Conservation (phyloP, 2,113 vertebrate genomes). For the Hippocampus comes region DNA sequence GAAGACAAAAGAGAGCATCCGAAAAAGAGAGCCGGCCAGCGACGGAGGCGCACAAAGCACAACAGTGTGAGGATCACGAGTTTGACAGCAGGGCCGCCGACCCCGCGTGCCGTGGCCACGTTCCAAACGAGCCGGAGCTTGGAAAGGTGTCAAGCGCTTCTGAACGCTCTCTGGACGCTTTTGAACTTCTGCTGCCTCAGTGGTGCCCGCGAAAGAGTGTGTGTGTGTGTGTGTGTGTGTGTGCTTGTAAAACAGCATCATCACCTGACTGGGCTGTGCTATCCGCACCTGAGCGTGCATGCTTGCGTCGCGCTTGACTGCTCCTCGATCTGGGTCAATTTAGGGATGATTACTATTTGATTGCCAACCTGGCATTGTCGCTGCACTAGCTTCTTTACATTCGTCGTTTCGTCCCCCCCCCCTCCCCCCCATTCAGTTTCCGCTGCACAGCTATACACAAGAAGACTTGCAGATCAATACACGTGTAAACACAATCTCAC, state of each 20-base stretch:
- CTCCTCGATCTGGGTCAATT: constrained; percentile 46
- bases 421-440: constrained; percentile 9
- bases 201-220: constrained; percentile 24
- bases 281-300: not conserved
- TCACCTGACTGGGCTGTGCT: constrained; percentile 21
- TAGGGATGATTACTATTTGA: not conserved
- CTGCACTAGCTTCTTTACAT: not conserved
- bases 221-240: not conserved
- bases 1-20: constrained; percentile 10
- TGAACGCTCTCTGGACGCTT: constrained; percentile 44
- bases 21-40: constrained; percentile 2
- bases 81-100: constrained; percentile 58
- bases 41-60: constrained; percentile 24
- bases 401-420: constrained; percentile 15
- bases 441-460: constrained; percentile 14
- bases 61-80: constrained; percentile 45
- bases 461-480: not conserved
- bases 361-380: not conserved
- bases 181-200: constrained; percentile 37
- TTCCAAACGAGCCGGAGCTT: constrained; percentile 56
- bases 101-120: constrained; percentile 57
- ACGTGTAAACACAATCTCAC: not conserved
- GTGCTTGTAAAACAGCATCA: constrained; percentile 13
- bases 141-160: constrained; percentile 65
- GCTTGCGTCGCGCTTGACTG: not conserved